phyloP scores from a whole-genome alignment of 2,888 invertebrate genomes.

The Aphidoletes aphidimyza region DNA sequence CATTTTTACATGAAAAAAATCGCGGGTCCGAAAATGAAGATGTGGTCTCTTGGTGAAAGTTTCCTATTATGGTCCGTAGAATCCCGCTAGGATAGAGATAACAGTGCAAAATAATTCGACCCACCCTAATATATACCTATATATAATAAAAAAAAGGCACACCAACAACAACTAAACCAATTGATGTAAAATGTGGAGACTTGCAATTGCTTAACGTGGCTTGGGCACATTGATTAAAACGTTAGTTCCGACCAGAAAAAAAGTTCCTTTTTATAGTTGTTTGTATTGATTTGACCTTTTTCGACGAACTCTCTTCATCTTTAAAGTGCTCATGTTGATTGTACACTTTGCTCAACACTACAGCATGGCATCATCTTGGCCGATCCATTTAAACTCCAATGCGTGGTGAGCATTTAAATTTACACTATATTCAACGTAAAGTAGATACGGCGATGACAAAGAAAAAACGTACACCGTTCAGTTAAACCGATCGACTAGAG shows the following conservation, averaged over 20 bases:
- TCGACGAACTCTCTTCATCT: slow-evolving; percentile 27
- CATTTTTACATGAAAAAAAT: too few relatives aligned
- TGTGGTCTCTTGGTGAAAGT: too few relatives aligned
- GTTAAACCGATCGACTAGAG: neutral
- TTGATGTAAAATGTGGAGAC: neutral
- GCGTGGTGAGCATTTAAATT: slow-evolving; percentile 40
- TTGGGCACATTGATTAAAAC: slow-evolving; percentile 1
- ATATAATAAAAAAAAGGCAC: too few relatives aligned
- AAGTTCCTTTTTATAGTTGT: neutral
- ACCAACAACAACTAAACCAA: neutral
- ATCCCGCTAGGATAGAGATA: too few relatives aligned
- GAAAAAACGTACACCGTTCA: neutral
- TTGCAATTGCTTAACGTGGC: neutral
- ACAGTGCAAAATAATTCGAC: too few relatives aligned
- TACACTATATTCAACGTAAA: neutral
- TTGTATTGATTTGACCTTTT: slow-evolving; percentile 39
- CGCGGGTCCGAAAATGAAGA: too few relatives aligned
- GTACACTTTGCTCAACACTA: neutral
- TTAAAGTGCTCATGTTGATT: neutral
- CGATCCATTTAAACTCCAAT: slow-evolving; percentile 24
- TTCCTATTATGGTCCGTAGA: too few relatives aligned
- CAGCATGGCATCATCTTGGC: neutral
- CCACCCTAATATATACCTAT: too few relatives aligned
- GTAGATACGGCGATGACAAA: slow-evolving; percentile 23
- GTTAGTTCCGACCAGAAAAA: neutral